Base-by-base conservation (phyloP, 2,113 vertebrate genomes). In the Ia io region DNA sequence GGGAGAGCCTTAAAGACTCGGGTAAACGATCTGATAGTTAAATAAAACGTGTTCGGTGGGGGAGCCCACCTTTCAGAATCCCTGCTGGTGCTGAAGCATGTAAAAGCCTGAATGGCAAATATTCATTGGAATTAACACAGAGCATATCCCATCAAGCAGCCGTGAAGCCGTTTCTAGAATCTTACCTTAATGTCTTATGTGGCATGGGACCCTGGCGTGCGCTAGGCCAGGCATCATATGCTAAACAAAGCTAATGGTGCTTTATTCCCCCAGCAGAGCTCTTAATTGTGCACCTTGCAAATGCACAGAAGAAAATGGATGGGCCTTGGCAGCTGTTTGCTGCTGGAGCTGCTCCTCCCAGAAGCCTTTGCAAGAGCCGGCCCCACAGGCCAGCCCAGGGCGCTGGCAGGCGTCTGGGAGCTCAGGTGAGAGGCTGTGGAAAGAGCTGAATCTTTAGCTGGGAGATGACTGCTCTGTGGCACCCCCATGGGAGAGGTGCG, bases 311-410 rank as follows among this genome's bases (percentile, higher is more conserved):
- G 97, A 90, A 91, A 96, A 97, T 2, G 97, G 95, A 97, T 98
- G 96, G 96, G 83, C 93, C 7, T 22, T 47, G 25, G 59, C 97
- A 98, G 97, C 97, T 97, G 96, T 96, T 97, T 53, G 16, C 85
- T 8, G 1, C 89, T 53, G 0, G 0, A 47, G 88, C 69, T 10
- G 32, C 78, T 84, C 77, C 77, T 44, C 92, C 51, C 95, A 6
- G 3, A 78, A 32, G 63, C 76, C 3, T 67, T 16, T 82, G 93
- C 65, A 53, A 69, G 80, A 90, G 49, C 78, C 2, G 6, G 94
- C 56, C 67, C 74, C 49, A 80, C 10, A 9, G 84, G 28, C 53
- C 17, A 13, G 40, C 23, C 35, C 61, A 37, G 56, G 51, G 16
- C 42, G 30, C 22, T 28, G 44, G 53, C 76, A 42, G 35, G 47